Evolutionary conservation across 2,888 invertebrate species (phyloP).

Genomic region (Spicauda simplicius): DNA sequence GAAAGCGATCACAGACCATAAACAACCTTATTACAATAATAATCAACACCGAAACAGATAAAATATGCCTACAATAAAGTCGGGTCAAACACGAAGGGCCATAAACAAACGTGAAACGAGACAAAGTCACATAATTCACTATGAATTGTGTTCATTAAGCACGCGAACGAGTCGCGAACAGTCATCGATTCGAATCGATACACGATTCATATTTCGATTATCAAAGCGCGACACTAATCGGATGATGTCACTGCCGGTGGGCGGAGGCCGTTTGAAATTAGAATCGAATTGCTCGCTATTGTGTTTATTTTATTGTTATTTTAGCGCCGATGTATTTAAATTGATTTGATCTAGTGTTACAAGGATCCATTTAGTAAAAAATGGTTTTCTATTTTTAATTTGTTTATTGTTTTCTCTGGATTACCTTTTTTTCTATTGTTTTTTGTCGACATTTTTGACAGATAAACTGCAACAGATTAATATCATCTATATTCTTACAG

Average conservation of each 20-base stretch:
- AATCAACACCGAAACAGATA: conserved; percentile 53
- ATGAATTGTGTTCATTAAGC: conserved; percentile 74
- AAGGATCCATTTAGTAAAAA: no score
- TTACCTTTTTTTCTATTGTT: no score
- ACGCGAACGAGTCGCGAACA: conserved; percentile 67
- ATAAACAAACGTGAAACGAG: conserved; percentile 76
- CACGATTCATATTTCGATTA: conserved; percentile 55
- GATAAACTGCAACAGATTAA: no score
- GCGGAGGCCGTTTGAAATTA: conserved; percentile 34
- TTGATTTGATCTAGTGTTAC: neutral
- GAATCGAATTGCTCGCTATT: conserved; percentile 31
- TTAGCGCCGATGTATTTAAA: neutral
- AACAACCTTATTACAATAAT: conserved; percentile 44
- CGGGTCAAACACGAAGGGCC: conserved; percentile 63
- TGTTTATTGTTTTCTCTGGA: neutral
- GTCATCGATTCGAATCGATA: conserved; percentile 58
- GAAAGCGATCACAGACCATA: conserved; percentile 27
- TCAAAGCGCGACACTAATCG: conserved; percentile 57
- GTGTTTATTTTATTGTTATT: conserved; percentile 20
- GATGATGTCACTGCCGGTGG: conserved; percentile 54
- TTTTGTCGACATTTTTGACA: no score
- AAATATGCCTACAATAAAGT: conserved; percentile 55
- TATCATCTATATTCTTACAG: no score
- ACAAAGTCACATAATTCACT: conserved; percentile 73
- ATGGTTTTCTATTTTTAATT: neutral